Evolutionary conservation across 2,797 vertebrate species (phyloP), one percentile per base, ranked within the genome.

Genomic region (Epinephelus coioides): DNA sequence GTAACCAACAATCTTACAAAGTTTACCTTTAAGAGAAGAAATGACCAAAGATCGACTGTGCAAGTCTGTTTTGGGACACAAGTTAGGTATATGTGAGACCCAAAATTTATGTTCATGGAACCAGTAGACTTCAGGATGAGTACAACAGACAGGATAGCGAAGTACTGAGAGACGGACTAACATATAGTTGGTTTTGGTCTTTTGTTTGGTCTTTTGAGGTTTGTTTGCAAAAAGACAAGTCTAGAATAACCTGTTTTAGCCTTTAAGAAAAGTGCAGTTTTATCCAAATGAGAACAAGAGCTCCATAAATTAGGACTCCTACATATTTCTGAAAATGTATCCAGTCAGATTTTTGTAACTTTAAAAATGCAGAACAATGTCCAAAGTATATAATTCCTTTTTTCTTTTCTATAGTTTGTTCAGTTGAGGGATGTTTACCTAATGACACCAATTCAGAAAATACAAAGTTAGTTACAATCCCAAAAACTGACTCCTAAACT

Each of bases 401-500:
- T 61, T 65, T 64, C 13, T 72, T 38, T 18, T 64, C 10, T 47
- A 50, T 14, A 10, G 8, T 47, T 38, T 61, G 34, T 66, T 66
- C n/a, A n/a, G 19, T 8, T 27, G 2, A 63, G 19, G 53, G 0
- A 15, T 65, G 6, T 19, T 55, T 69, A 17, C 14, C 4, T 18
- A 19, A 62, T 23, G 5, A 46, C 18, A 21, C 2, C 5, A 18
- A 27, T 23, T 56, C 2, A 56, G 21, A 23, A 30, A 27, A 44
- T 25, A 7, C 2, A 38, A 78, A 14, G 13, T 44, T 17, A 30
- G 6, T 61, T 30, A 49, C 9, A 15, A 55, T 49, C 50, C 12
- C 12, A 40, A 70, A 65, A 34, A 57, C 46, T 13, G 7, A 44
- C 40, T 4, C 5, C 18, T 3, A 43, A 23, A 40, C 43, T 40